Base-by-base conservation (phyloP, 2,888 invertebrate genomes). In the Neoascia interrupta region DNA sequence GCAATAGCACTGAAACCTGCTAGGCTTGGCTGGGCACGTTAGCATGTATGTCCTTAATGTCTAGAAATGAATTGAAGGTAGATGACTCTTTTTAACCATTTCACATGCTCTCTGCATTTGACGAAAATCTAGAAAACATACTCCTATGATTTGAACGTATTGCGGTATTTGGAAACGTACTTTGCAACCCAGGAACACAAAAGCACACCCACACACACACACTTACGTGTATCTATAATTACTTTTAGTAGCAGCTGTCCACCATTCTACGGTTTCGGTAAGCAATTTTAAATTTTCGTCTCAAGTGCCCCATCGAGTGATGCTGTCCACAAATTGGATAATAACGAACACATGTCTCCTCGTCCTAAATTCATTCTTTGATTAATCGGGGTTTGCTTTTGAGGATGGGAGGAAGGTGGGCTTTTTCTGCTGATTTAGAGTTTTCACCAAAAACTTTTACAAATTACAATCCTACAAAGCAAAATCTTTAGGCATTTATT, bases 311-410 rank as follows among this genome's bases (percentile, higher is more conserved):
- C n/a, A n/a, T n/a, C n/a, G n/a, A n/a, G n/a, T n/a, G n/a, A n/a
- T n/a, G n/a, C n/a, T n/a, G n/a, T n/a, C 66, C 54, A 21, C 66
- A 75, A 75, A 69, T 63, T 75, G 69, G 49, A 63, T 63, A 69
- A 69, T 75, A 75, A 75, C 69, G 43, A 63, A 70, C 69, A 75
- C 75, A 69, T 75, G 75, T 69, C 63, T 69, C 69, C 56, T 61
- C 56, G 56, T 63, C 61, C 63, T 69, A 36, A 61, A 51, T 69
- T 63, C 56, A 23, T 49, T 41, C 13, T 69, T 75, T 75, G 75
- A 75, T 75, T 75, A 56, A 75, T 69, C 69, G 69, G 69, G 21
- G 45, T 68, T 74, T 60, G 51, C 58, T 43, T 58, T 73, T 64
- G 23, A 18, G 36, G n/a, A 15, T 10, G 15, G 41, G n/a, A n/a